Evolutionary conservation across 2,797 vertebrate genomes (phyloP).

Genomic region (Propithecus perrieri): DNA sequence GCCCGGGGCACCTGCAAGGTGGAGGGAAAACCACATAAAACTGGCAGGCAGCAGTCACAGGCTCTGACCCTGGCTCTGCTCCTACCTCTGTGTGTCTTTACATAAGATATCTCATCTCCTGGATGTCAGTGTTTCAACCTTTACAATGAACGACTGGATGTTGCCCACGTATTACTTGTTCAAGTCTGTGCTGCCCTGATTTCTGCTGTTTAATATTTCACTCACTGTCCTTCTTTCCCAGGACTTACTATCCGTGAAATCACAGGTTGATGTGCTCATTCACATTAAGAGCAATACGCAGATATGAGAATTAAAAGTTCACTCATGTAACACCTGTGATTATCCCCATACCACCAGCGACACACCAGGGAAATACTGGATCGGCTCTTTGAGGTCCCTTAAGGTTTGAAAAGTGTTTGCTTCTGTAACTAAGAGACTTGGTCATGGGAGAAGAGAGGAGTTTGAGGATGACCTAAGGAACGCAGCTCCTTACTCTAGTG

Average conservation of each 20-base stretch:
- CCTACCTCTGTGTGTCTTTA: neutral
- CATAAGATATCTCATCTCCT: neutral
- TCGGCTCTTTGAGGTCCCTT: neutral
- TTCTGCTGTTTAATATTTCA: neutral
- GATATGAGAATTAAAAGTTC: neutral
- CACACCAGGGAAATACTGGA: neutral
- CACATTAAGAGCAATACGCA: neutral
- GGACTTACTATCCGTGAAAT: neutral
- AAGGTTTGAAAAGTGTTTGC: neutral
- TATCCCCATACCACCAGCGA: neutral
- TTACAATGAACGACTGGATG: neutral
- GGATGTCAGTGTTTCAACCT: neutral
- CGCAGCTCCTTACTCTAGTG: neutral
- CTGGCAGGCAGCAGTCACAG: neutral
- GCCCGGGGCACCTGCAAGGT: neutral
- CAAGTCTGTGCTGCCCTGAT: neutral
- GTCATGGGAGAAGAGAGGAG: neutral
- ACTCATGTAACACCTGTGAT: neutral
- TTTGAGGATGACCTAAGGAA: neutral
- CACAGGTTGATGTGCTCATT: neutral
- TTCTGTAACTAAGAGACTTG: constrained; percentile 6
- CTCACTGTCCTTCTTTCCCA: neutral
- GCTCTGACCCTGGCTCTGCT: neutral
- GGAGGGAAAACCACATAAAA: neutral
- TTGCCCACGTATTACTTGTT: neutral